A percentile compares a stretch with the other conserved stretches of the same genome.
Evolutionary conservation across 1,140 invertebrate species (phyloP).

Genomic region (Bacillus rossius): DNA sequence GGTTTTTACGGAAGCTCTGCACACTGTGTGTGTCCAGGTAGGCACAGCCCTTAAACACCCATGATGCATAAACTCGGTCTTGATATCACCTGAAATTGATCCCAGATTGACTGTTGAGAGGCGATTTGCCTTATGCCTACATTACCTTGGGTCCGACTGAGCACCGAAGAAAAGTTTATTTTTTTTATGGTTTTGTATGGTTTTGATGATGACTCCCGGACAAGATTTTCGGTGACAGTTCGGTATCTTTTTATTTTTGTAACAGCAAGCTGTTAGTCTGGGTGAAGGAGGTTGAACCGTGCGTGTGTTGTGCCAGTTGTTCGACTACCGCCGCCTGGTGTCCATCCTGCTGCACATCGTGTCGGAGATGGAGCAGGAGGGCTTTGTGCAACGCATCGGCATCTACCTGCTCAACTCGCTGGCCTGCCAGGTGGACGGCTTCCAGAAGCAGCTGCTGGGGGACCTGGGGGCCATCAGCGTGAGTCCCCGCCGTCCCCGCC

Average conservation of each 20-base stretch:
- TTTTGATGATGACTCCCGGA: too few relatives aligned
- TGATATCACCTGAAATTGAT: too few relatives aligned
- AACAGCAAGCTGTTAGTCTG: not conserved
- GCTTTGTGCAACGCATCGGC: slow-evolving; percentile 90
- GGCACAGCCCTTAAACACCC: too few relatives aligned
- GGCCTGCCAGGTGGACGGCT: slow-evolving; percentile 92
- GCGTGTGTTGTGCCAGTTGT: slow-evolving; percentile 59
- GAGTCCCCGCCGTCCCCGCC: slow-evolving; percentile 26
- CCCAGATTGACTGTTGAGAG: too few relatives aligned
- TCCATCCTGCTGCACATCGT: slow-evolving; percentile 80
- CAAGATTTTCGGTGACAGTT: too few relatives aligned
- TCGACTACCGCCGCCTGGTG: slow-evolving; percentile 86
- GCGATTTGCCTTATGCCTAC: too few relatives aligned
- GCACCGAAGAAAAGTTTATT: too few relatives aligned
- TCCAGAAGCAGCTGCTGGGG: slow-evolving; percentile 86
- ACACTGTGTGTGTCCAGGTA: too few relatives aligned
- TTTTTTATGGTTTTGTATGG: too few relatives aligned
- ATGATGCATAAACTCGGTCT: too few relatives aligned
- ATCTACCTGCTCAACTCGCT: slow-evolving; percentile 93
- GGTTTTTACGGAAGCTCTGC: too few relatives aligned
- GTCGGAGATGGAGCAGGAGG: slow-evolving; percentile 71
- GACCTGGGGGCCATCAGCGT: slow-evolving; percentile 83
- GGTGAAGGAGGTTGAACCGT: not conserved
- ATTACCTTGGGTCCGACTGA: too few relatives aligned
- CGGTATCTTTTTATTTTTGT: not conserved